These are phyloP conservation scores for Heterotilapia buettikoferi DNA, from an alignment of 2,113 vertebrate genomes.

Conservation along the genomic window DNA sequence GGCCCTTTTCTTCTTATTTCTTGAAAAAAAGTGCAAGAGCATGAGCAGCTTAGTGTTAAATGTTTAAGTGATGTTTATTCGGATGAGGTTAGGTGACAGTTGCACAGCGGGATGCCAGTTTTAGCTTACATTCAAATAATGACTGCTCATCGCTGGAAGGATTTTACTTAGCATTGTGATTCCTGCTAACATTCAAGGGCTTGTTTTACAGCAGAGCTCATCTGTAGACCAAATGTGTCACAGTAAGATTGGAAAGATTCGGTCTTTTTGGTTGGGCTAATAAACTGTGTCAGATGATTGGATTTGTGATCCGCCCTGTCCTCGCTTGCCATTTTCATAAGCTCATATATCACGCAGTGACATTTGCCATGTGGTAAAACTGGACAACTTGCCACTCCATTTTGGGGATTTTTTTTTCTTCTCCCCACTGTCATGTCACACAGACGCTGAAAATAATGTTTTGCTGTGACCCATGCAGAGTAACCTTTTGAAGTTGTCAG, in stretches of 20 bases:
- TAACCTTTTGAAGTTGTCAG: constrained; percentile 55
- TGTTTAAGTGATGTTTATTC: background rate
- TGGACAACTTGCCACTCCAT: constrained; percentile 38
- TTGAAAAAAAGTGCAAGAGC: constrained; percentile 4
- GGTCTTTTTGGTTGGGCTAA: constrained; percentile 2
- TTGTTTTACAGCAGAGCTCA: constrained; percentile 45
- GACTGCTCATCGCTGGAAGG: constrained; percentile 11
- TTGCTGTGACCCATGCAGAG: constrained; percentile 29
- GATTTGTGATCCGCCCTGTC: constrained; percentile 27
- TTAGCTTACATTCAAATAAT: constrained; percentile 2
- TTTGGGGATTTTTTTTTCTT: background rate
- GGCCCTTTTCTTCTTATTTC: background rate
- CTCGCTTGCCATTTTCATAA: constrained; percentile 42
- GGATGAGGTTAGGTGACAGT: constrained; percentile 5
- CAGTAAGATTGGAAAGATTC: constrained; percentile 14
- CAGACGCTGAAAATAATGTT: constrained; percentile 50
- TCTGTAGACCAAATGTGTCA: constrained; percentile 66
- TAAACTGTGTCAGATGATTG: constrained; percentile 45
- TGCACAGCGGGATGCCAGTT: background rate
- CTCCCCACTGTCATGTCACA: background rate
- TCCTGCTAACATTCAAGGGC: constrained; percentile 42
- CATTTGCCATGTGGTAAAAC: constrained; percentile 59
- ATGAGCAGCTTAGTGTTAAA: background rate
- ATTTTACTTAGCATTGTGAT: constrained; percentile 27
- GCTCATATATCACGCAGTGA: constrained; percentile 40